These are phyloP conservation scores for Syngnathus scovelli DNA, from an alignment of 2,113 vertebrate genomes.

Conservation along the genomic window DNA sequence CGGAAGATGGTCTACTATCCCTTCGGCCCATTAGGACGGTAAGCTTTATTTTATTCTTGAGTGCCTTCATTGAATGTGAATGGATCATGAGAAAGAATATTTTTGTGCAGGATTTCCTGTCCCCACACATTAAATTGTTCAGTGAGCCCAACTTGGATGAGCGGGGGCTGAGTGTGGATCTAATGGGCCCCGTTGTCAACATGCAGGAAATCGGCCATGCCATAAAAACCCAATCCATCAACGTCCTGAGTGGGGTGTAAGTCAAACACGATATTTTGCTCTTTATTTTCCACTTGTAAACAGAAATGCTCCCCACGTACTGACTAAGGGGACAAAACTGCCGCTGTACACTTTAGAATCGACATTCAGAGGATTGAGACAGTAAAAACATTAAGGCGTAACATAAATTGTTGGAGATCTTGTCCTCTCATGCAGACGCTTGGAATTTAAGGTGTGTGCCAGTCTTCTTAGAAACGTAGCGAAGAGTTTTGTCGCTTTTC, in stretches of 20 bases:
- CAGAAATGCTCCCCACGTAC: not conserved
- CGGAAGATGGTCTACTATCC: conserved; percentile 72
- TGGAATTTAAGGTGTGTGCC: conserved; percentile 1
- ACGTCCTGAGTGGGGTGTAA: conserved; percentile 87
- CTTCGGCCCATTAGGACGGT: conserved; percentile 80
- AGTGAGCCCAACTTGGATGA: conserved; percentile 77
- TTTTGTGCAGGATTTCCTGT: conserved; percentile 75
- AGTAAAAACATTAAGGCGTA: not conserved
- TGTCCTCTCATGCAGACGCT: not conserved
- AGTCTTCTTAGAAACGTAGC: conserved; percentile 9
- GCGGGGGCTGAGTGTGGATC: conserved; percentile 75
- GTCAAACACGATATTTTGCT: conserved; percentile 44
- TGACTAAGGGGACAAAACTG: no score
- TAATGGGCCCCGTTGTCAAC: conserved; percentile 79
- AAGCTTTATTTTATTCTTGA: conserved; percentile 49
- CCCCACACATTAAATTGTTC: conserved; percentile 85
- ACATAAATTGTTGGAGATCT: not conserved
- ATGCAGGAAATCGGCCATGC: conserved; percentile 82
- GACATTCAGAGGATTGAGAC: not conserved
- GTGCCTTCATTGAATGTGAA: not conserved
- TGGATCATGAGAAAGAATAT: not conserved
- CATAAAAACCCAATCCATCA: conserved; percentile 80
- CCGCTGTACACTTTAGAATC: not conserved
- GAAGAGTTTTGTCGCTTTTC: conserved; percentile 14
- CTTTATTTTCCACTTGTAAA: not conserved